phyloP scores from a whole-genome alignment of 2,888 invertebrate species.

The Pristionchus mayeri region DNA sequence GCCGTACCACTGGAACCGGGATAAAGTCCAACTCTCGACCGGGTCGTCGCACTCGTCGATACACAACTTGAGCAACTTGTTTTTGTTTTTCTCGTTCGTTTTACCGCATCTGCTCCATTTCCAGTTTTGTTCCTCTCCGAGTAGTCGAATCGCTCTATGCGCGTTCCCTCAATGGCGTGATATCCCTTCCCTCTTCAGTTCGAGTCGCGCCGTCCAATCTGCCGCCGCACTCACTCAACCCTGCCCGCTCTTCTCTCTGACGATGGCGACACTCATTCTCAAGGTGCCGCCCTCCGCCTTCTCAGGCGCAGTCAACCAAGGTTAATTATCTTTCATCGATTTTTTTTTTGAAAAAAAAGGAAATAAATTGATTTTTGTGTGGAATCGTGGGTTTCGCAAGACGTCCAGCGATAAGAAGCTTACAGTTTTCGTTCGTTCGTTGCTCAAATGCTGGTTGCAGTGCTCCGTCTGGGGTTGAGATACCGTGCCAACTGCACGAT shows the following conservation, averaged over 20 bases:
- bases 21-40: background rate
- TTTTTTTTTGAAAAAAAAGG: too few relatives aligned
- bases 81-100: slow-evolving; percentile 4
- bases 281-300: slow-evolving; percentile 39
- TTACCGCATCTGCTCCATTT: background rate
- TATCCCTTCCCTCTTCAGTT: background rate
- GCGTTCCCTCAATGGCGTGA: background rate
- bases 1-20: background rate
- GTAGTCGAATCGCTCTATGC: background rate
- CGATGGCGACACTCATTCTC: slow-evolving; percentile 30
- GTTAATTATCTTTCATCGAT: too few relatives aligned
- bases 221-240: background rate
- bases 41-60: background rate
- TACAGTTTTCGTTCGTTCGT: too few relatives aligned
- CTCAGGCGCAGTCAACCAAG: slow-evolving; percentile 14
- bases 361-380: too few relatives aligned
- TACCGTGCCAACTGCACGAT: slow-evolving; percentile 16
- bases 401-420: too few relatives aligned
- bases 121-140: background rate
- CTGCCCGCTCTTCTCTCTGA: background rate
- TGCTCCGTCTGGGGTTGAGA: slow-evolving; percentile 20
- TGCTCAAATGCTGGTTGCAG: background rate
- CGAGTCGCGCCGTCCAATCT: background rate
- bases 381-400: too few relatives aligned
- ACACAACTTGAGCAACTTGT: background rate